Evolutionary conservation across 2,888 invertebrate species (phyloP).

Genomic region (Vesta saturnalis): DNA sequence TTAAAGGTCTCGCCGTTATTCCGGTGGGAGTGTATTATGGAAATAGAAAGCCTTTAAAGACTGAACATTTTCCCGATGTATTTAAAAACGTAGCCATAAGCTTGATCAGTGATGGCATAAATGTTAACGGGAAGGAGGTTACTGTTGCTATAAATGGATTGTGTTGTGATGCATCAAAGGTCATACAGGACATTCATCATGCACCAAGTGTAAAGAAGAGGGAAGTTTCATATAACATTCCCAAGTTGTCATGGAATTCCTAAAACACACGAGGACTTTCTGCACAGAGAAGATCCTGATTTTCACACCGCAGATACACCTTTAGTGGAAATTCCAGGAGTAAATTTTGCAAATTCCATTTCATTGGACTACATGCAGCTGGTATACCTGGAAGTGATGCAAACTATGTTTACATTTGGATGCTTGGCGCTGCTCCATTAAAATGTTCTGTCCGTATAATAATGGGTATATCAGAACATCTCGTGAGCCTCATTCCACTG

Average conservation of each 20-base stretch:
- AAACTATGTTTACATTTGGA: slow-evolving; percentile 14
- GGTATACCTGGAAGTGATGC: slow-evolving; percentile 8
- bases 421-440: not conserved
- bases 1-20: not conserved
- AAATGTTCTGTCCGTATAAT: not conserved
- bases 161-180: slow-evolving; percentile 28
- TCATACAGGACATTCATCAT: slow-evolving; percentile 31
- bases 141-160: not conserved
- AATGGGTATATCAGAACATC: slow-evolving; percentile 3
- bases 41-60: slow-evolving; percentile 9
- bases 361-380: slow-evolving; percentile 17
- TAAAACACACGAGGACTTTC: slow-evolving; percentile 13
- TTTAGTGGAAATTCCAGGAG: slow-evolving; percentile 5
- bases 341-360: slow-evolving; percentile 11
- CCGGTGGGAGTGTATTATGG: slow-evolving; percentile 20
- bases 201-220: slow-evolving; percentile 23
- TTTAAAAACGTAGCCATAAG: slow-evolving; percentile 11
- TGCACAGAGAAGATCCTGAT: not conserved
- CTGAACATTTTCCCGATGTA: slow-evolving; percentile 13
- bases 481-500: not conserved
- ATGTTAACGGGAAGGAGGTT: not conserved
- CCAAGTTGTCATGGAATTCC: not conserved
- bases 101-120: not conserved
- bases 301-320: slow-evolving; percentile 1
- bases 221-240: slow-evolving; percentile 14